phyloP scores from a whole-genome alignment of 2,888 invertebrate species.

The Meteorus cinctellus region DNA sequence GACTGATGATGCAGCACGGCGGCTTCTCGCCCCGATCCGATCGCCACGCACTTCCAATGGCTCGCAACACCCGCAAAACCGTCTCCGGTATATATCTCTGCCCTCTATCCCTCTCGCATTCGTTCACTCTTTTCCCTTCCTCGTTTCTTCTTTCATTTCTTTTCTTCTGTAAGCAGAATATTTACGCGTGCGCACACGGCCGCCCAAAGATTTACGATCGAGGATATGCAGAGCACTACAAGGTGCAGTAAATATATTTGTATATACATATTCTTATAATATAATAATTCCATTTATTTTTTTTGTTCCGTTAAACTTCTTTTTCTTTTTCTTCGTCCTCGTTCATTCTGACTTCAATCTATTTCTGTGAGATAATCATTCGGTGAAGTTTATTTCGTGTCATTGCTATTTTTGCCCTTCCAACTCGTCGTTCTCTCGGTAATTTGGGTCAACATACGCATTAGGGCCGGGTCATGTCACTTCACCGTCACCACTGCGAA shows the following conservation, averaged over 20 bases:
- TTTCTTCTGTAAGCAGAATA: neutral
- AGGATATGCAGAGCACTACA: slow-evolving; percentile 2
- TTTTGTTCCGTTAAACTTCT: slow-evolving; percentile 3
- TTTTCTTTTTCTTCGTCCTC: neutral
- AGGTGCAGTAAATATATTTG: slow-evolving; percentile 10
- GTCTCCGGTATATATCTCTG: slow-evolving; percentile 17
- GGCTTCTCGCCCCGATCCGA: slow-evolving; percentile 20
- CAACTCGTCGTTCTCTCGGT: slow-evolving; percentile 18
- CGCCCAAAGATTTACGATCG: slow-evolving; percentile 17
- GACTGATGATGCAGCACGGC: slow-evolving; percentile 4
- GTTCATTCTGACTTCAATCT: slow-evolving; percentile 9
- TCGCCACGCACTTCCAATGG: slow-evolving; percentile 17
- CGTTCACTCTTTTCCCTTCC: neutral
- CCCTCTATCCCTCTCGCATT: neutral
- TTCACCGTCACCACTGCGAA: slow-evolving; percentile 25
- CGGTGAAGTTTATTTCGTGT: slow-evolving; percentile 3
- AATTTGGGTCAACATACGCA: slow-evolving; percentile 48
- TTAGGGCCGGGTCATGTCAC: slow-evolving; percentile 46
- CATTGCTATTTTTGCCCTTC: slow-evolving; percentile 16
- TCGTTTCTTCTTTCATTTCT: neutral
- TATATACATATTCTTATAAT: slow-evolving; percentile 8
- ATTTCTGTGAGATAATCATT: slow-evolving; percentile 32
- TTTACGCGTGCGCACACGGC: slow-evolving; percentile 20
- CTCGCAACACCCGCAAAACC: slow-evolving; percentile 24
- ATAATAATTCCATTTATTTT: neutral